Evolutionary conservation across 2,797 vertebrate species (phyloP).

Genomic region (Morelia viridis): DNA sequence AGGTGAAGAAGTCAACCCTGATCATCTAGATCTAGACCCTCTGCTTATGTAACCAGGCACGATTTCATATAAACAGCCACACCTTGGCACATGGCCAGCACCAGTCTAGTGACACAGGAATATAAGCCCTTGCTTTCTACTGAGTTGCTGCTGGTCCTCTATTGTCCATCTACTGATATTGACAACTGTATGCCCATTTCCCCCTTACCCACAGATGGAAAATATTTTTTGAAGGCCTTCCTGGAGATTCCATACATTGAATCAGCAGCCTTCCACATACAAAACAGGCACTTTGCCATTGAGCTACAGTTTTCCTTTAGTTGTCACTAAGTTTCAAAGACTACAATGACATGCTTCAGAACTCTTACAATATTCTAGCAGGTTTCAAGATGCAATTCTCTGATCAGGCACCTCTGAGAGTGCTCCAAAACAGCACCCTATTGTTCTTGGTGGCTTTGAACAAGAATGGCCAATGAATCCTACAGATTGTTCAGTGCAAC

Average conservation of each 20-base stretch:
- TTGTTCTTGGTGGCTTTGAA: background rate
- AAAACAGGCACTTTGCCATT: background rate
- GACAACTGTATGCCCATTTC: background rate
- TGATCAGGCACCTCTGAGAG: background rate
- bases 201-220: background rate
- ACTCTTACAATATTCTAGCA: background rate
- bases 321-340: background rate
- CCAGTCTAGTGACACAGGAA: background rate
- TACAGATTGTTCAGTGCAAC: background rate
- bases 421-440: background rate
- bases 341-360: background rate
- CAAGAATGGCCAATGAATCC: background rate
- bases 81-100: background rate
- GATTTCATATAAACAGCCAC: constrained; percentile 1
- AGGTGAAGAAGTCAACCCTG: background rate
- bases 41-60: background rate
- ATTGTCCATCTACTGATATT: background rate
- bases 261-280: background rate
- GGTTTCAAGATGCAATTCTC: too few relatives aligned
- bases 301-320: background rate
- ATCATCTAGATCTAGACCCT: background rate
- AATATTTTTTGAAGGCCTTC: background rate
- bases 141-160: background rate
- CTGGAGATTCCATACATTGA: background rate
- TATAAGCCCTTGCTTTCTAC: background rate